Evolutionary conservation across 2,888 invertebrate genomes (phyloP), one percentile per base, ranked within the genome.

Genomic region (Trichogramma dendrolimi): DNA sequence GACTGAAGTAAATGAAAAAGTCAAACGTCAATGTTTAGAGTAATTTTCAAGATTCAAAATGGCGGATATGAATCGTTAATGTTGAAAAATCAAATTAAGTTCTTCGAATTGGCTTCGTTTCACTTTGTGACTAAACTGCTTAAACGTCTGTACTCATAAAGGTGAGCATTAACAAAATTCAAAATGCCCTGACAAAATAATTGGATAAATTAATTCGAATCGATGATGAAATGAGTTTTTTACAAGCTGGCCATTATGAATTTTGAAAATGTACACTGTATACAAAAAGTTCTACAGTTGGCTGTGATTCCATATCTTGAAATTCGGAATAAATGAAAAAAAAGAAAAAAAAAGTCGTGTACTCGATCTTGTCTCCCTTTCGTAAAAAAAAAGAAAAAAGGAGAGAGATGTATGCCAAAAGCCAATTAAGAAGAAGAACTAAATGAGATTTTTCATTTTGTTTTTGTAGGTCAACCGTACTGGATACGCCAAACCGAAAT

Each of bases 401-500:
- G 27, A 27, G 27, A 27, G 27, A 27, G 27, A 2, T n/a, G n/a
- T 27, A 27, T 27, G 27, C 27, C 27, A 27, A 27, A 27, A 27
- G 27, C 27, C 27, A 27, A 27, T 27, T 27, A 27, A 27, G 27
- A 27, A 27, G 3, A 27, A 27, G 27, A 27, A 27, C 27, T 27
- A 27, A 27, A 27, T 27, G 27, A 3, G 27, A 27, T 27, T 48
- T 52, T 42, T 5, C 8, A 41, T 14, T 51, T 44, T 27, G 11
- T 42, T 55, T 55, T 55, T 55, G 27, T 49, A 58, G 65, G 60
- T n/a, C 62, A 65, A 43, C 60, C 65, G 5, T 65, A 65, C 62
- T 65, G 61, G 63, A 65, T 63, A 42, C 60, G 61, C 42, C 63
- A 65, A 46, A 65, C 62, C 27, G 62, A 65, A 44, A 63, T 65